Base-by-base conservation (phyloP, 2,888 invertebrate species). In the Lasioglossum lativentre region DNA sequence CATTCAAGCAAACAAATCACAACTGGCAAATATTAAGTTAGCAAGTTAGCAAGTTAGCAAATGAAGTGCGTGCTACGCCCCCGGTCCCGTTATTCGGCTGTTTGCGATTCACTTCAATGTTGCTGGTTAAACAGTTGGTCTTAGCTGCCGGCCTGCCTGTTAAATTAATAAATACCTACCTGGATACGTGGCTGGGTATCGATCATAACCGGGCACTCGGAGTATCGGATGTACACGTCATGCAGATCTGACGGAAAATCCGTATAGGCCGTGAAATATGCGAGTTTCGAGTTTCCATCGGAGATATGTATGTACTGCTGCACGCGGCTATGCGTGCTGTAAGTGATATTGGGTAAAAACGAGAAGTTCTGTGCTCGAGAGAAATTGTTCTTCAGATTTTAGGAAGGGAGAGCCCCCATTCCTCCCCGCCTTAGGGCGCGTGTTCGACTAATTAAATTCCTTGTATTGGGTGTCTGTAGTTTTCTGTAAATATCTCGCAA, bases 81-180 rank as follows among this genome's bases (percentile, higher is more conserved):
- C 66, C 75, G 73, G 63, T 76, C 59, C 63, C 30, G 78, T 59
- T 38, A 16, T 75, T 74, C 14, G 30, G n/a, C 30, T 83, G 83
- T 83, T 85, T 83, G 80, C 73, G 2, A 77, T 80, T 70, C 68
- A 74, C 73, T 83, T 42, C 70, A n/a, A 59, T 83, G 68, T 79
- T 80, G 59, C 80, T 74, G 38, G 63, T 74, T 83, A 80, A 85
- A 85, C 76, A 70, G 38, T 63, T 68, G 73, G 30, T 83, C 80
- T 80, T 83, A 70, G 59, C 72, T 76, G 72, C 76, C 45, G 82
- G 66, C 82, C 68, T 63, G 72, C 66, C 56, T 59, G 45, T 40
- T 72, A 76, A 83, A 83, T 83, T 82, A 83, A 82, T 82, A 82
- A 83, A 83, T 83, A 72, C 52, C 38, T 12, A 10, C 23, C 38